Percentiles rank a stretch among this genome's conserved stretches.
Evolutionary conservation across 2,888 invertebrate species (phyloP).

Genomic region (Rosalia funebris): DNA sequence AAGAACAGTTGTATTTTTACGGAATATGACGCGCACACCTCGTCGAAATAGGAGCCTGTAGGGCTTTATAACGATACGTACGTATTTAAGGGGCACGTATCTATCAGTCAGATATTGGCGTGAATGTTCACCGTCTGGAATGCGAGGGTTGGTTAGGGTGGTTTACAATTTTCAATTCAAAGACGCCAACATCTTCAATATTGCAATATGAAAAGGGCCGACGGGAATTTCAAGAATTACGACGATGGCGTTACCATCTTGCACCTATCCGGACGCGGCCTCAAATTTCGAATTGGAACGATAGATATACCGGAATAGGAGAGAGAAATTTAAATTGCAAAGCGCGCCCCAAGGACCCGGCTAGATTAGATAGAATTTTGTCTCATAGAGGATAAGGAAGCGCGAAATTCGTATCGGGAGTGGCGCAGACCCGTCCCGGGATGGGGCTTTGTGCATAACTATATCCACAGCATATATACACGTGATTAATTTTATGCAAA

Average conservation of each 20-base stretch:
- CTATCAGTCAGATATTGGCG: conserved; percentile 57
- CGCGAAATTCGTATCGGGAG: background rate
- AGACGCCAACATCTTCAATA: conserved; percentile 61
- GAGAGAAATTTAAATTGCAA: conserved; percentile 39
- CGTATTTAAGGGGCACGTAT: conserved; percentile 44
- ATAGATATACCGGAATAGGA: conserved; percentile 26
- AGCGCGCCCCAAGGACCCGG: conserved; percentile 21
- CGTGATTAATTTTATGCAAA: background rate
- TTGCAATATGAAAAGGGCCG: conserved; percentile 61
- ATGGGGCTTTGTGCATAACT: background rate
- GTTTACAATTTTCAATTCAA: conserved; percentile 63
- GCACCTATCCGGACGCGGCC: conserved; percentile 30
- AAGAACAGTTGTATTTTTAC: no score
- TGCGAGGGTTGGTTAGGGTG: conserved; percentile 59
- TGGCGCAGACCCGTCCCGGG: background rate
- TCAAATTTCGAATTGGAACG: conserved; percentile 32
- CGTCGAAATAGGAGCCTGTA: no score
- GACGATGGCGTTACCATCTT: conserved; percentile 55
- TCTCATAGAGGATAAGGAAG: background rate
- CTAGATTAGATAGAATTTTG: conserved; percentile 24
- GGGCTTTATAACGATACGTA: no score
- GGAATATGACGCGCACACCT: no score
- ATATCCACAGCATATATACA: background rate
- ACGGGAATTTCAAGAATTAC: conserved; percentile 58
- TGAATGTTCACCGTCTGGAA: conserved; percentile 61